Evolutionary conservation across 2,797 vertebrate genomes (phyloP).

Genomic region (Myotis findleyi): DNA sequence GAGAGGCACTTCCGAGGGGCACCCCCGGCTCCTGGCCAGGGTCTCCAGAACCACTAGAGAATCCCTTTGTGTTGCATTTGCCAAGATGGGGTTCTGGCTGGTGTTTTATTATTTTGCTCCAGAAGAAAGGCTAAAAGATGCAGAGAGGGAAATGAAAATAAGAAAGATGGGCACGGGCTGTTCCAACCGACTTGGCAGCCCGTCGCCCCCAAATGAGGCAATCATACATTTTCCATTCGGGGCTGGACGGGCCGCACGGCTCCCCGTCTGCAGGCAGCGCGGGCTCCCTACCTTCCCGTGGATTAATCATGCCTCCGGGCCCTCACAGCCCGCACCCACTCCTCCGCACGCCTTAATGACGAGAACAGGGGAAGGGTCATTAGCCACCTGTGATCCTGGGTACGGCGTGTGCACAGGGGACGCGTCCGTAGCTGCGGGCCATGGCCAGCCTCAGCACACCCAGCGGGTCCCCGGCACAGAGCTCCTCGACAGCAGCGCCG

Average conservation of each 20-base stretch:
- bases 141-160: conserved; percentile 69
- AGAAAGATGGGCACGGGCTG: conserved; percentile 73
- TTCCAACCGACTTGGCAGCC: conserved; percentile 74
- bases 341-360: conserved; percentile 63
- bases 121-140: conserved; percentile 73
- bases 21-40: neutral
- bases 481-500: neutral
- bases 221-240: conserved; percentile 65
- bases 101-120: conserved; percentile 58
- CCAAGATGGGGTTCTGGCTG: conserved; percentile 59
- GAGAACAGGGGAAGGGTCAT: conserved; percentile 67
- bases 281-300: conserved; percentile 57
- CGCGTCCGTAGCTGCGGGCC: neutral
- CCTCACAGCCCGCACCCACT: conserved; percentile 58
- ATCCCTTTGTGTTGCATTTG: conserved; percentile 45
- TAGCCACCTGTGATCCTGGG: conserved; percentile 70
- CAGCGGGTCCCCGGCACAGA: neutral
- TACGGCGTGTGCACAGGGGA: neutral
- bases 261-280: conserved; percentile 25
- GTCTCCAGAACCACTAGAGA: neutral
- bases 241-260: conserved; percentile 26
- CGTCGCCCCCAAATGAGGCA: conserved; percentile 69
- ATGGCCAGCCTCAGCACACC: neutral
- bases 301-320: conserved; percentile 74
- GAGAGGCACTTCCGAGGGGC: neutral